Base-by-base conservation (phyloP, 1,140 invertebrate species). In the Aphelinus certus region DNA sequence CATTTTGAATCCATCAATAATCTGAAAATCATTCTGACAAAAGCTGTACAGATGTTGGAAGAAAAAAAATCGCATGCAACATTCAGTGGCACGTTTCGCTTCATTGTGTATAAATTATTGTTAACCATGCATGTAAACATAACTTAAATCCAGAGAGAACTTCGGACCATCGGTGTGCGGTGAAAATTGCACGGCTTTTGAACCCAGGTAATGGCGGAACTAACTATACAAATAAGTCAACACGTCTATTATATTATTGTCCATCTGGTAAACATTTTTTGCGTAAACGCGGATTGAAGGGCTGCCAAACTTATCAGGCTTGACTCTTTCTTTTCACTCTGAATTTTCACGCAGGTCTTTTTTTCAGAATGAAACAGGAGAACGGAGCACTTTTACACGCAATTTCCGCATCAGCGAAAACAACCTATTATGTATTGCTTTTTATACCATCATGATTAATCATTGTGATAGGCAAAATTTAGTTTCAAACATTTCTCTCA, bases 141-240 rank as follows among this genome's bases (percentile, higher is more conserved):
- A 26, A 26, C 26, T 26, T 61, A 61, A 42, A 6, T 42, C 5
- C 7, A 10, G 61, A 2, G 5, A 61, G 7, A 61, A 48, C n/a
- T 61, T 42, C 9, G 26, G 10, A 43, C 4, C 3, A 65, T 53
- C 7, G 51, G 48, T 42, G 45, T 53, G 9, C 68, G n/a, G 46
- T 60, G 26, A 60, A 7, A 6, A 10, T 70, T 63, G 60, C 69
- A 71, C 69, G 43, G 60, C 60, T 63, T 71, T 55, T 57, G 43
- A 10, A 63, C 7, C 26, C 42, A 45, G 60, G 49, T 71, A 71
- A 71, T 46, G 48, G 42, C 42, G 48, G 55, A 46, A 5, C 6
- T 43, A 26, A 26, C 42, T 26, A 26, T 26, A 26, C 26, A 26
- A 26, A 26, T 26, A 26, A 61, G 1, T 43, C 7, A 2, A 42